These are phyloP conservation scores for Drosophila helvetica DNA, from an alignment of 2,888 invertebrate species.

Conservation along the genomic window DNA sequence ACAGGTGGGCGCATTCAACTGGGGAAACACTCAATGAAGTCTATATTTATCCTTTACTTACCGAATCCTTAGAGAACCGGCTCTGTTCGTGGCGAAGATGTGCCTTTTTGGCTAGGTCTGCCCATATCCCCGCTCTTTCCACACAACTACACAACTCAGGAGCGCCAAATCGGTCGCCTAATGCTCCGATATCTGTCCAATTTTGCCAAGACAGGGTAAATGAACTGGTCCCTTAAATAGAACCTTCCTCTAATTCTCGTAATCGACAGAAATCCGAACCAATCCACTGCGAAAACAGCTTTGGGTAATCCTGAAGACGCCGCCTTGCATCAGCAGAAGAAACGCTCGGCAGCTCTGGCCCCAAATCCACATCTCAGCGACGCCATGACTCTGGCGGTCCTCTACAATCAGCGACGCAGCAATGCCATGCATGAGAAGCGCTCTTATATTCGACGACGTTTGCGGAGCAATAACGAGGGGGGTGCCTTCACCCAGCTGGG, in stretches of 20 bases:
- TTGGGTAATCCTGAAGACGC: constrained; percentile 27
- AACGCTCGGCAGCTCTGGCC: constrained; percentile 49
- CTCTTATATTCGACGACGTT: constrained; percentile 65
- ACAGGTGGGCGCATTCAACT: constrained; percentile 85
- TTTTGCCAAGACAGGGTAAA: constrained; percentile 94
- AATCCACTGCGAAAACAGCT: constrained; percentile 58
- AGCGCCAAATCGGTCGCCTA: constrained; percentile 90
- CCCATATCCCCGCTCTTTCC: constrained; percentile 88
- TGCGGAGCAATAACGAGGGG: constrained; percentile 75
- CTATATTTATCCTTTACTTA: not conserved
- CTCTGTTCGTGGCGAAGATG: constrained; percentile 93
- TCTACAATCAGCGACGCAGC: constrained; percentile 80
- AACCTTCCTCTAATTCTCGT: not conserved
- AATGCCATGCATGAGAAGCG: constrained; percentile 80
- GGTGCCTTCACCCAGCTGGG: constrained; percentile 49
- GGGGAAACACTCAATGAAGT: not conserved
- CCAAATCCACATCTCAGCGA: constrained; percentile 47
- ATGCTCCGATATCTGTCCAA: constrained; percentile 94
- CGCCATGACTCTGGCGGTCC: constrained; percentile 76
- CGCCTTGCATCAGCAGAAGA: constrained; percentile 48
- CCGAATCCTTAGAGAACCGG: constrained; percentile 87
- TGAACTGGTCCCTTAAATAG: constrained; percentile 77
- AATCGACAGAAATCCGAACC: constrained; percentile 81
- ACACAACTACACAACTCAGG: constrained; percentile 92
- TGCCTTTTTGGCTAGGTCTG: constrained; percentile 93